phyloP scores from a whole-genome alignment of 2,888 invertebrate species.

The Nomada ruficornis region DNA sequence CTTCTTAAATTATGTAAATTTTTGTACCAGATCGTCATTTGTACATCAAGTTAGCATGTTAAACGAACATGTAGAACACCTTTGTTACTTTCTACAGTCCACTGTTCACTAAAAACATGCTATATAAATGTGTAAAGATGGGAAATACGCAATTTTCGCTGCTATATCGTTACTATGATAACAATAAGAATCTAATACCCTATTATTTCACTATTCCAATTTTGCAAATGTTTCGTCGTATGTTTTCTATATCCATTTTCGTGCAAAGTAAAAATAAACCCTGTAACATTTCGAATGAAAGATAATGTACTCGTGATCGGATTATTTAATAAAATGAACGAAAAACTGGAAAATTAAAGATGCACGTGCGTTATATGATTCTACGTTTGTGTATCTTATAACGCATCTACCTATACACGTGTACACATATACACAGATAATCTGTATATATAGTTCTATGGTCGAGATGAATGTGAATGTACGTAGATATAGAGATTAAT shows the following conservation, averaged over 20 bases:
- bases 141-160: constrained; percentile 15
- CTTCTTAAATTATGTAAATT: constrained; percentile 53
- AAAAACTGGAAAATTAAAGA: constrained; percentile 29
- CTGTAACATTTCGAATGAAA: constrained; percentile 4
- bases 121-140: constrained; percentile 42
- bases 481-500: constrained; percentile 26
- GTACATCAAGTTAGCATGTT: constrained; percentile 60
- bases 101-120: constrained; percentile 26
- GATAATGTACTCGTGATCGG: constrained; percentile 21
- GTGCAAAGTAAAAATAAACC: neutral
- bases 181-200: constrained; percentile 27
- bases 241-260: neutral
- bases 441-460: constrained; percentile 28
- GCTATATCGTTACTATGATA: constrained; percentile 10
- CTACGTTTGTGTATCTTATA: constrained; percentile 23
- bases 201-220: neutral
- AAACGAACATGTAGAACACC: constrained; percentile 51
- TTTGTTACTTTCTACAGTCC: constrained; percentile 36
- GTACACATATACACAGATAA: constrained; percentile 21
- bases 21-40: constrained; percentile 67
- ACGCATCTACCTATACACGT: constrained; percentile 13
- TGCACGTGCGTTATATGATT: constrained; percentile 40
- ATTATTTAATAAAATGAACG: constrained; percentile 21
- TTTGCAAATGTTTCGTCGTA: constrained; percentile 8
- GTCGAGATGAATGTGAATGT: neutral